phyloP scores from a whole-genome alignment of 2,888 invertebrate genomes.

The Lapara coniferarum region DNA sequence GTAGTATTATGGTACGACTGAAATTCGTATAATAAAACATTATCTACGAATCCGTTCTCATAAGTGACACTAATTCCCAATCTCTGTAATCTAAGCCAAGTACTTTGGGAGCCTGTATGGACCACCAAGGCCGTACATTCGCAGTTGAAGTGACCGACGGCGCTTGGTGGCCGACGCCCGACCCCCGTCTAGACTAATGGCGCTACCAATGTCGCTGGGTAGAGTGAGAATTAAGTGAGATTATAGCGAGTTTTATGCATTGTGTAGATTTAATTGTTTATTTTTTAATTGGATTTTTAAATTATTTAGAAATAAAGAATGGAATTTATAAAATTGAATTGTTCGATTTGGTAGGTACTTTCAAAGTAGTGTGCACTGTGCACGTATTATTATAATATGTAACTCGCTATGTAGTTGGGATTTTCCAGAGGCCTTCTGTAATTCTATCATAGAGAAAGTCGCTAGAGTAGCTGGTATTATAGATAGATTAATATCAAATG shows the following conservation, averaged over 20 bases:
- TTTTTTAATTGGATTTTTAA: not conserved
- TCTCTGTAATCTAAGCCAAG: slow-evolving; percentile 20
- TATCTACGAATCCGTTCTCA: not conserved
- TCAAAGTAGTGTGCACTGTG: no score
- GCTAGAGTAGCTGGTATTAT: no score
- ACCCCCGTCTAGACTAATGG: slow-evolving; percentile 51
- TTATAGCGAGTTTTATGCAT: not conserved
- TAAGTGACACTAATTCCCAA: not conserved
- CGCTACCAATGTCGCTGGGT: slow-evolving; percentile 34
- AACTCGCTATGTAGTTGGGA: no score
- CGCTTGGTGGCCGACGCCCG: slow-evolving; percentile 39
- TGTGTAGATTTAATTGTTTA: not conserved
- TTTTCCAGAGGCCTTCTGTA: no score
- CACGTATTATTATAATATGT: no score
- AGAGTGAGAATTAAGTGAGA: slow-evolving; percentile 33
- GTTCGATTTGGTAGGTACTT: no score
- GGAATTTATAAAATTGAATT: no score
- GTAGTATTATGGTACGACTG: no score
- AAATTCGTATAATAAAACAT: not conserved
- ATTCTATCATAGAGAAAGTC: no score
- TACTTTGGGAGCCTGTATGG: slow-evolving; percentile 30
- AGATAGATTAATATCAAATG: no score
- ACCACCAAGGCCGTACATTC: slow-evolving; percentile 50
- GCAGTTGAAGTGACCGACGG: slow-evolving; percentile 30
- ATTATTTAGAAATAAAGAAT: no score